Percentiles rank a stretch among this genome's conserved stretches.
Conservation (phyloP, 1,140 invertebrate genomes). For the Anastrepha obliqua region DNA sequence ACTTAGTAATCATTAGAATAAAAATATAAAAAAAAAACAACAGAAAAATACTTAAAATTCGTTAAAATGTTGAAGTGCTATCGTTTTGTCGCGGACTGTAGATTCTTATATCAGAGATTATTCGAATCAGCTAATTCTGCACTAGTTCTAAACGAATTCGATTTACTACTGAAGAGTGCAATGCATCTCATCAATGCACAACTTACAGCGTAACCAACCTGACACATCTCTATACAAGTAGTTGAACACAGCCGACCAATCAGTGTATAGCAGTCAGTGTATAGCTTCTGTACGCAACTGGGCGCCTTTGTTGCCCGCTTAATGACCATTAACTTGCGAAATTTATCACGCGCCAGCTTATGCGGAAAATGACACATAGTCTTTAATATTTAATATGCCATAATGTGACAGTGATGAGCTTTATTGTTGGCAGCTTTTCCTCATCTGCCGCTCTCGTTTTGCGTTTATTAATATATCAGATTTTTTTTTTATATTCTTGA, state of each 20-base stretch:
- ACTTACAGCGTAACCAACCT: too few species aligned
- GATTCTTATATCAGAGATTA: too few species aligned
- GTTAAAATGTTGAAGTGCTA: too few species aligned
- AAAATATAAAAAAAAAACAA: too few species aligned
- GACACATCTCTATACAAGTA: too few species aligned
- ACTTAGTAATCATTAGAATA: too few species aligned
- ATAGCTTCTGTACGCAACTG: background rate
- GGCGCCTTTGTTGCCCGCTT: background rate
- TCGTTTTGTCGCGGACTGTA: too few species aligned
- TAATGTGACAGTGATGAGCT: slow-evolving; percentile 40
- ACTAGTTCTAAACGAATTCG: too few species aligned
- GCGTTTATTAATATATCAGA: background rate
- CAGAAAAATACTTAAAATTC: too few species aligned
- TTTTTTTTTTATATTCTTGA: background rate
- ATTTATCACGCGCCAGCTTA: slow-evolving; percentile 4
- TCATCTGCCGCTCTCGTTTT: background rate
- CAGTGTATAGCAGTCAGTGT: too few species aligned
- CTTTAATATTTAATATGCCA: slow-evolving; percentile 21
- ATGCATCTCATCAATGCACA: background rate
- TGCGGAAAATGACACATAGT: background rate
- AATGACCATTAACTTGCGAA: slow-evolving; percentile 2
- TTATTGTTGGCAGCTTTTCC: background rate
- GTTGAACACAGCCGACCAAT: too few species aligned
- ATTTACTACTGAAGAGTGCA: background rate
- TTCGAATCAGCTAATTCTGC: too few species aligned